Conservation (phyloP, 2,113 vertebrate species). For the Axis porcinus region DNA sequence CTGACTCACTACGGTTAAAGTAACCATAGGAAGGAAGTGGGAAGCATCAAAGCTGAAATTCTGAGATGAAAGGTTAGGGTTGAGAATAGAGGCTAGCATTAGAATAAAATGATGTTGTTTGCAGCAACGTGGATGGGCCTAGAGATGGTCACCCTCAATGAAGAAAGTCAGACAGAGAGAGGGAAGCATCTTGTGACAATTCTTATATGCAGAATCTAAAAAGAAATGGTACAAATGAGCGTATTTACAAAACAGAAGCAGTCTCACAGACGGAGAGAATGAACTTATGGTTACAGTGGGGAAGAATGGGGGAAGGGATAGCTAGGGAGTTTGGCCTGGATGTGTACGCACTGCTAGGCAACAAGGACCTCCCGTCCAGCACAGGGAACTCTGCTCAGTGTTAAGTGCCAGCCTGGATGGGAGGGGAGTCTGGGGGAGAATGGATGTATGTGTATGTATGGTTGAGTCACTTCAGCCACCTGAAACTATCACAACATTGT, state of each 20-base stretch:
- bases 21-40: conserved; percentile 80
- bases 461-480: neutral
- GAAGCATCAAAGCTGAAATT: conserved; percentile 65
- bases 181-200: neutral
- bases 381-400: neutral
- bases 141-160: neutral
- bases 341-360: neutral
- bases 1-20: conserved; percentile 71
- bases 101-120: neutral
- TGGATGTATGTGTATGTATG: neutral
- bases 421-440: neutral
- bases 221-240: neutral
- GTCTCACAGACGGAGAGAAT: neutral
- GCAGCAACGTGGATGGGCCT: neutral
- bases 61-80: conserved; percentile 60
- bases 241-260: neutral
- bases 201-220: neutral
- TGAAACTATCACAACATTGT: neutral
- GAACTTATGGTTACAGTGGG: neutral
- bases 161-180: neutral
- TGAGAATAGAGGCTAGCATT: conserved; percentile 32
- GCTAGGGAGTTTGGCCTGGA: neutral
- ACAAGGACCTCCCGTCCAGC: neutral
- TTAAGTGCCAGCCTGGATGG: neutral
- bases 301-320: neutral